Base-by-base conservation (phyloP, 2,797 vertebrate genomes). In the Sebastes trivittatus region DNA sequence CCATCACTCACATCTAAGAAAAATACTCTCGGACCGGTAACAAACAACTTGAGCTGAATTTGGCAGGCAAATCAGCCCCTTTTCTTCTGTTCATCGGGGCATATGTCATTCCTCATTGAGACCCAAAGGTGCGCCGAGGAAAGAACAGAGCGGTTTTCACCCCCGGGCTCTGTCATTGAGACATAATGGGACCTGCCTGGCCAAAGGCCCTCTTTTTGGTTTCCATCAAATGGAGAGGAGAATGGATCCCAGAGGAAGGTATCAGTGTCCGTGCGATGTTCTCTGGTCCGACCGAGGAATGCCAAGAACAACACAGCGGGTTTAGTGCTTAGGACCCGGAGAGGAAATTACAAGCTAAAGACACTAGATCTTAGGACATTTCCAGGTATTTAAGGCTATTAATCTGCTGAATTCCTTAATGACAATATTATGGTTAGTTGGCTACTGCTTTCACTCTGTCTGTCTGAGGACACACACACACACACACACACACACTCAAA, bases 261-360 rank as follows among this genome's bases (percentile, higher is more conserved):
- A 93, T 94, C 92, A 71, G 88, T 93, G 89, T 91, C 90, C 82
- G 55, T 74, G 86, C 71, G 89, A 92, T 94, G 88, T 90, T 91
- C 91, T 91, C 89, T 73, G 84, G 87, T 91, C 93, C 61, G 69
- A 52, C 80, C 32, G 66, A 79, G 82, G 85, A 88, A 87, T 68
- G 92, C 94, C 94, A 96, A 95, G 83, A 94, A 91, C 93, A 94
- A 94, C 94, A 95, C 92, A 94, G 85, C 74, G 75, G 92, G 87
- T 94, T 94, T 93, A 93, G 87, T 83, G 91, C 92, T 95, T 87
- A 93, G 88, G 87, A 93, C 75, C 81, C 66, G 25, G 78, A 87
- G 90, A 94, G 92, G 91, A 94, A 93, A 94, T 93, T 86, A 94
- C 90, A 88, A 88, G 80, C 84, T 87, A 78, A 89, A 93, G 86